Base-by-base conservation (phyloP, 2,888 invertebrate genomes). In the Dryobotodes eremita region DNA sequence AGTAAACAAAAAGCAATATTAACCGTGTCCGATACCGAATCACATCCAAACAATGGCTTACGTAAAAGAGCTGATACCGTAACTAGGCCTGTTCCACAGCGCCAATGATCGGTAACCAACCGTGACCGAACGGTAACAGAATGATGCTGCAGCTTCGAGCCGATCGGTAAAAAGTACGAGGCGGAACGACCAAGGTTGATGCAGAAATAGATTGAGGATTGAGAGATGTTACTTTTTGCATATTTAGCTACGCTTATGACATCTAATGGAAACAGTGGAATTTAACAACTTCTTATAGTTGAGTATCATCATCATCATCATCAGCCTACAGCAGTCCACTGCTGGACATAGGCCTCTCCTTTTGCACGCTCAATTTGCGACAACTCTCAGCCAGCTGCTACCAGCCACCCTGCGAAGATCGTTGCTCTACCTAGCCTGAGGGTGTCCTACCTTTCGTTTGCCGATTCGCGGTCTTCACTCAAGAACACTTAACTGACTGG, bases 61-160 rank as follows among this genome's bases (percentile, higher is more conserved):
- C 89, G 82, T 85, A 89, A 88, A 70, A 71, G 71, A 75, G 42
- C 48, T 50, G 50, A 62, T 71, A 79, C 85, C 77, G 84, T 83
- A 91, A 91, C 78, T 88, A 82, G 86, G 86, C 84, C 88, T 87
- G 80, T 23, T 23, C 42, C 71, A 8, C 26, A 50, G 85, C 87
- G 84, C 86, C 86, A 86, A 82, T 85, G 89, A 74, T 74, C 86
- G 84, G 78, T 86, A 89, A 89, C 89, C 82, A 88, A 88, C 88
- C 91, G 89, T 89, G 88, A 89, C 88, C 65, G 83, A 77, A 84
- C 87, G 83, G 86, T 83, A 84, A 75, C 77, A 69, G 75, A 62
- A 61, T 84, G 88, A 88, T 84, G 80, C 66, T 72, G 89, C 79
- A 85, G 80, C 59, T 78, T 84, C 72, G 20, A 53, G 59, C 42